Evolutionary conservation across 1,140 invertebrate species (phyloP), one percentile per base, ranked within the genome.

Genomic region (Harlomillsia oculata): DNA sequence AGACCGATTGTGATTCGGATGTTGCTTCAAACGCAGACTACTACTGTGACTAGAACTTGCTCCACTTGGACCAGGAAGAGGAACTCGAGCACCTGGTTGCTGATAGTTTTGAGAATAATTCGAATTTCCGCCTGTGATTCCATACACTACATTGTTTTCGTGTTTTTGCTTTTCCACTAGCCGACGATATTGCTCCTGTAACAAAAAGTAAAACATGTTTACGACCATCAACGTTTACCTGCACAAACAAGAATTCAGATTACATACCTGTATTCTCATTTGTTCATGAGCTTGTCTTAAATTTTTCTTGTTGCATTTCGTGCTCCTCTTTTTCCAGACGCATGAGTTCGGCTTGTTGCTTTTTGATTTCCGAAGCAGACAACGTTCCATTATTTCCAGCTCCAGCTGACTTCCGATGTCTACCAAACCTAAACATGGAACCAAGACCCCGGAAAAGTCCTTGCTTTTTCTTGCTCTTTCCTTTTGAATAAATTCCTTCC

Each of bases 381-480:
- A 67, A 68, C 65, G 73, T 73, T 25, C 69, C 67, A 67, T 72
- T 71, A 6, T 64, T 56, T 40, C 68, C 67, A 9, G 71, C 70
- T 29, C 72, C 74, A 44, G 66, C 49, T n/a, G 81, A 78, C 70
- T 87, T 86, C 53, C 82, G 73, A 64, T 85, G 82, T 69, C 85
- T 85, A 16, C 84, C 85, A 72, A 87, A 86, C 72, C 87, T 79
- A 59, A 88, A 83, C 81, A 88, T 87, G 5, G 83, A 84, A 0
- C 85, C 82, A 18, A 90, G 82, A 18, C 87, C 87, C 65, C 84
- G 84, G 29, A 87, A 72, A 11, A 87, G 70, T 29, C 82, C 77
- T 14, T 79, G 78, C 66, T 84, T 84, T 67, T 86, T 85, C 69
- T 86, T 18, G 72, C 56, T 46, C 52, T 53, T 57, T 37, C 20